phyloP scores from a whole-genome alignment of 2,888 invertebrate genomes.

The Tachina lurida region DNA sequence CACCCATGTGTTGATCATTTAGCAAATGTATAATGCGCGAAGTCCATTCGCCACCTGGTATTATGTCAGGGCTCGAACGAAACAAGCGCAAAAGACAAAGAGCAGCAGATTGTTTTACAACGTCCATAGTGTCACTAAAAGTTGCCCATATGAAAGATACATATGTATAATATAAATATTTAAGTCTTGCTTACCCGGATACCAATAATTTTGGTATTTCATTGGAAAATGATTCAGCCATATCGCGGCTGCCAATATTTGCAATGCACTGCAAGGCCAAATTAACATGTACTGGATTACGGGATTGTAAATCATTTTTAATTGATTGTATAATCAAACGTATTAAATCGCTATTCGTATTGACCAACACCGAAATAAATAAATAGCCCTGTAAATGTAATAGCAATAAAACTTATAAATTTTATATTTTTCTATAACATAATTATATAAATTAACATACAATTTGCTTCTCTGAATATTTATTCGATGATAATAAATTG shows the following conservation, averaged over 20 bases:
- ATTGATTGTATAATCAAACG: conserved; percentile 99
- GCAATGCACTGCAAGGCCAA: conserved; percentile 99
- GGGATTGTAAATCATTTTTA: conserved; percentile 97
- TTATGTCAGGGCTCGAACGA: conserved; percentile 97
- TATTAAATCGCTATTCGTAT: conserved; percentile 99
- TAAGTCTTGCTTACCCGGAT: conserved; percentile 88
- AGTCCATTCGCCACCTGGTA: conserved; percentile 99
- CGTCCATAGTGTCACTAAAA: conserved; percentile 97
- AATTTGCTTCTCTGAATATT: conserved; percentile 99
- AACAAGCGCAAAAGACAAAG: conserved; percentile 96
- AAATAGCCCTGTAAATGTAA: conserved; percentile 93
- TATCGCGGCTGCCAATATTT: conserved; percentile 99
- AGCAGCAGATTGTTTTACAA: conserved; percentile 99
- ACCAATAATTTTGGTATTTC: conserved; percentile 99
- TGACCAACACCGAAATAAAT: conserved; percentile 99
- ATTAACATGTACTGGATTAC: conserved; percentile 99
- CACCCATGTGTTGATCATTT: conserved; percentile 99
- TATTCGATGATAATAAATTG: conserved; percentile 99
- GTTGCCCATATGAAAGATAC: neutral
- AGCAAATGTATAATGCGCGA: conserved; percentile 98
- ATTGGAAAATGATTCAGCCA: conserved; percentile 99
- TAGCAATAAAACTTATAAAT: neutral
- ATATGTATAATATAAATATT: neutral
- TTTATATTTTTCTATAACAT: neutral
- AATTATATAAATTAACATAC: conserved; percentile 84